These are phyloP conservation scores for Spinus pinus DNA, from an alignment of 2,797 vertebrate species.

Conservation along the genomic window DNA sequence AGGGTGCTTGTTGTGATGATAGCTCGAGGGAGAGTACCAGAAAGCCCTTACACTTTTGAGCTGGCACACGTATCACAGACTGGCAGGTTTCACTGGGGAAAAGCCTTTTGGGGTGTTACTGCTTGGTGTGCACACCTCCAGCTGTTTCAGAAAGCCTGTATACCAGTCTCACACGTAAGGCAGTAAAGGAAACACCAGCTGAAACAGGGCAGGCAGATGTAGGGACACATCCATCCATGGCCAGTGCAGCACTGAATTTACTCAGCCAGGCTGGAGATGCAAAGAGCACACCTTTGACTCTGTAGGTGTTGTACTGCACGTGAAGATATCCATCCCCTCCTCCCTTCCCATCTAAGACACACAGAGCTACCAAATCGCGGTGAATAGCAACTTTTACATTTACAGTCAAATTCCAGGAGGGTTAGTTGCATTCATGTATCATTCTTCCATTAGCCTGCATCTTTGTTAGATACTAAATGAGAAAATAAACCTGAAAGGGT, in stretches of 20 bases:
- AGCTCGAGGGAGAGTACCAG: constrained; percentile 59
- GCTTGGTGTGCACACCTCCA: not conserved
- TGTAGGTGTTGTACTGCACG: not conserved
- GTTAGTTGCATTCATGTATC: constrained; percentile 15
- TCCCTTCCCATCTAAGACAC: not conserved
- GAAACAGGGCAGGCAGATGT: not conserved
- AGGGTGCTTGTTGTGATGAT: constrained; percentile 12
- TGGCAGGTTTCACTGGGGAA: not conserved
- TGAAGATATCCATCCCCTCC: not conserved
- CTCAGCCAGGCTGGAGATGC: not conserved
- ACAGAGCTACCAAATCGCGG: not conserved
- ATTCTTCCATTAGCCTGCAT: constrained; percentile 54
- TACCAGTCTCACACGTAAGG: not conserved
- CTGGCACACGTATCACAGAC: constrained; percentile 34
- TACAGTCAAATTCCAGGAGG: constrained; percentile 39
- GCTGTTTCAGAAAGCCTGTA: constrained; percentile 29
- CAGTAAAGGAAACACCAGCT: constrained; percentile 24
- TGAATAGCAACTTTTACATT: constrained; percentile 22
- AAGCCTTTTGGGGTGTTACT: not conserved
- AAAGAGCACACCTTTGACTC: not conserved
- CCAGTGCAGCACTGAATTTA: not conserved
- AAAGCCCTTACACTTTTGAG: constrained; percentile 45
- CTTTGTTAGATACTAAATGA: constrained; percentile 54
- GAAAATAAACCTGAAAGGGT: constrained; percentile 44
- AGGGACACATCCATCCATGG: not conserved